Base-by-base conservation (phyloP, 2,888 invertebrate genomes). In the Chrysolina oricalcia region DNA sequence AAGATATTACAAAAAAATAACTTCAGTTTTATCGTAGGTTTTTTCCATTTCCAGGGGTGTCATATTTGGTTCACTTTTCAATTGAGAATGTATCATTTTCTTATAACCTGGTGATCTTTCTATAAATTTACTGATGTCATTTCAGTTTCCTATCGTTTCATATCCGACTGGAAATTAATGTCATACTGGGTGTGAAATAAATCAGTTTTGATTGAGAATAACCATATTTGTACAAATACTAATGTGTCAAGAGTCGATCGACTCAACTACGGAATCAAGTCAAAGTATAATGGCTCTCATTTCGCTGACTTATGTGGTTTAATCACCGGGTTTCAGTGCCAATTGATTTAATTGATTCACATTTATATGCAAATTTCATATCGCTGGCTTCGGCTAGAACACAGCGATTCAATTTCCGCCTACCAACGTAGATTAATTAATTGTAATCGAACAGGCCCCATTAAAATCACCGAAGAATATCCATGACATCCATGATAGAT, bases 341-440 rank as follows among this genome's bases (percentile, higher is more conserved):
- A 73, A 78, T 78, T 78, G 75, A 53, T 10, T 53, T 53, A 73
- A 73, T 78, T 74, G 78, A 78, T 71, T 78, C 70, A 72, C 73
- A 73, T 74, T 74, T 73, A 74, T 77, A 77, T 77, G 76, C 76
- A 77, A 77, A 77, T 77, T 13, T 53, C 11, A 53, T 53, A 53
- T 53, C 21, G 21, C 11, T 19, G 21, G 21, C 19, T 21, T 23
- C 23, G 21, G 53, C 53, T 53, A 53, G 53, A 53, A 53, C 48
- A 50, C 48, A 50, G 48, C 17, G 17, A 19, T 50, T 4, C 3
- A 50, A 8, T 50, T 50, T 50, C n/a, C 48, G 48, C 21, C 53
- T 53, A 53, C 53, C 53, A 53, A 21, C 11, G 6, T 19, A 53
- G 13, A 11, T 53, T 53, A 21, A 53, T 53, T 53, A 53, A 53